Base-by-base conservation (phyloP, 53 echinoderm and acorn worm species). In the Luidia sarsii region DNA sequence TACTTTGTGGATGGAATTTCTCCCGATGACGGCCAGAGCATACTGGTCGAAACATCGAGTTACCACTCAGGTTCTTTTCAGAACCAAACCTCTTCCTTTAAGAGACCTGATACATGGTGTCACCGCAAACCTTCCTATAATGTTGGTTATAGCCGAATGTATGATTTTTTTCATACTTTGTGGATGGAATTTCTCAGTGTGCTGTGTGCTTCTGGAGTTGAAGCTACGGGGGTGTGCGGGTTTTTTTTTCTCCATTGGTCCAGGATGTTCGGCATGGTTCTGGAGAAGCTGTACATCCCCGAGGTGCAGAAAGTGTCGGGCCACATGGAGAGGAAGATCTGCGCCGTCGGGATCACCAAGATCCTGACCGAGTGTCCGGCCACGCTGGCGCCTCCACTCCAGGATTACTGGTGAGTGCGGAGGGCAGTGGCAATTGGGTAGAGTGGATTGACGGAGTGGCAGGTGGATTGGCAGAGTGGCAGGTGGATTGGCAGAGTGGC, bases 291-390 rank as follows among this genome's bases (percentile, higher is more conserved):
- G 30, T 96, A 88, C 73, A 79, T 93, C 21, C 90, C 88, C 9
- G 96, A 93, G 59, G 93, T 96, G 18, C 96, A 96, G 84, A 96
- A 96, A 48, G 90, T 90, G 3, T 96, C 96, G 3, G 96, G 96
- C 2, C 36, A 64, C 34, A 79, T 88, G 54, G 96, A 96, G 75
- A 90, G 82, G 83, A 96, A 96, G 81, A 93, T 96, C 10, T 93
- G 93, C 82, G 91, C 93, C 6, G 93, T 96, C 0, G 96, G 96
- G 18, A 93, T 96, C 79, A 90, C 85, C 1, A 96, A 93, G 60
- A 82, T 96, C 21, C 86, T 96, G 33, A 90, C 95, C 23, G 93
- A 96, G 24, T 88, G 87, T 31, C 93, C 96, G 1, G 50, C 49
- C 2, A 85, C 90, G 88, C 45, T 96, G 39, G 83, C 79, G 27